A percentile compares a stretch with the other conserved stretches of the same genome.
phyloP scores from a whole-genome alignment of 2,797 vertebrate species.

The Schizopygopsis malacanthus region DNA sequence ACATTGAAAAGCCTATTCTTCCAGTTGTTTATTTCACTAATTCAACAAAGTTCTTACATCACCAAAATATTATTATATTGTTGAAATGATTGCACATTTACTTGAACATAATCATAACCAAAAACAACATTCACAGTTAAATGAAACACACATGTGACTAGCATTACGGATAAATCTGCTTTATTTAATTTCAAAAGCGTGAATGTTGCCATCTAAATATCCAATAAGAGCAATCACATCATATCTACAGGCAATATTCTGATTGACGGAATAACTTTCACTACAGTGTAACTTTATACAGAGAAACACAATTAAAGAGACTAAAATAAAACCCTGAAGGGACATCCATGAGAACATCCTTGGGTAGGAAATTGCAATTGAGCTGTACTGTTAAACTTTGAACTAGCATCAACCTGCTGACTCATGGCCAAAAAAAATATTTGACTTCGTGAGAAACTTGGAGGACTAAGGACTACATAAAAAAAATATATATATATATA shows the following conservation, averaged over 20 bases:
- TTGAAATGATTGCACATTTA: background rate
- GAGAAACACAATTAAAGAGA: background rate
- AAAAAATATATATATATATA: no score
- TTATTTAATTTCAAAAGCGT: background rate
- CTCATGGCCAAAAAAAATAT: constrained; percentile 43
- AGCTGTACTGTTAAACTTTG: constrained; percentile 14
- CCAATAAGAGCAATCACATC: background rate
- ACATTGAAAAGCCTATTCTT: background rate
- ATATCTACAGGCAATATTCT: background rate
- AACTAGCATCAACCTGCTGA: constrained; percentile 15
- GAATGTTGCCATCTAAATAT: background rate
- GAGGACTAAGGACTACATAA: background rate
- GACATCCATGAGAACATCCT: background rate
- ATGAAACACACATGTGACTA: background rate
- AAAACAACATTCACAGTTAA: background rate
- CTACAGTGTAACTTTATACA: background rate
- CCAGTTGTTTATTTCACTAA: constrained; percentile 8
- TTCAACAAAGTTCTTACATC: background rate
- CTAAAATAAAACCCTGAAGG: background rate
- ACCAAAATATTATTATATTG: constrained; percentile 19
- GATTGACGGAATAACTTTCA: background rate
- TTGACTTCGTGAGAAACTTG: constrained; percentile 51
- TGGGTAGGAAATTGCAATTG: constrained; percentile 23
- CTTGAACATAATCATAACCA: background rate
- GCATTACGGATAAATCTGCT: background rate